A percentile compares a stretch with the other conserved stretches of the same genome.
Conservation (phyloP, 53 echinoderm and acorn worm genomes). For the Apostichopus leukothele region DNA sequence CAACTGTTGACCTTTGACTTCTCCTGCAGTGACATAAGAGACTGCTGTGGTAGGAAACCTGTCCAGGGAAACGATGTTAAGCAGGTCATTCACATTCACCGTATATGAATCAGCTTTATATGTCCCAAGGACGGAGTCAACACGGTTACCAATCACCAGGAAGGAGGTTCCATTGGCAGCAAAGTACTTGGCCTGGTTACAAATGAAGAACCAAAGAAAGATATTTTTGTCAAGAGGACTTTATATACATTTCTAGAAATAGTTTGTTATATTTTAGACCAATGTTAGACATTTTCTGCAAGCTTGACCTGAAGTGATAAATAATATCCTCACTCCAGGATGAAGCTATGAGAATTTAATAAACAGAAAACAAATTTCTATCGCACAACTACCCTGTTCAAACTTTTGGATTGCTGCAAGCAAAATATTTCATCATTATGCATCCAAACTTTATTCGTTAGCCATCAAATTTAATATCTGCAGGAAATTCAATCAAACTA, state of each 20-base stretch:
- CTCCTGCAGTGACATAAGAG: constrained; percentile 52
- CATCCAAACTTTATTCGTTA: too few species aligned
- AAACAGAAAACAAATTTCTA: neutral
- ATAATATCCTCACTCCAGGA: neutral
- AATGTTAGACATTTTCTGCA: too few species aligned
- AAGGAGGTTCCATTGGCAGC: constrained; percentile 62
- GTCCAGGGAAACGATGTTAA: constrained; percentile 3
- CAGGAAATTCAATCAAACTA: too few species aligned
- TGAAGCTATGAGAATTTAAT: neutral
- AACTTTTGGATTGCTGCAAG: too few species aligned
- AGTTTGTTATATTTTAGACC: too few species aligned
- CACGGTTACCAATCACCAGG: constrained; percentile 70
- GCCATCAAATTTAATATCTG: too few species aligned
- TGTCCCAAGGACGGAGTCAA: constrained; percentile 51
- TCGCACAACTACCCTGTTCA: neutral
- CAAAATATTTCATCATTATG: too few species aligned
- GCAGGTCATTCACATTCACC: neutral
- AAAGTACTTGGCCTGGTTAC: constrained; percentile 64
- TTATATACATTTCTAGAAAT: too few species aligned
- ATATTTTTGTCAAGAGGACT: too few species aligned
- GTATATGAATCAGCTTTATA: constrained; percentile 39
- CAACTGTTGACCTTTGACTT: constrained; percentile 52
- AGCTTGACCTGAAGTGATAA: too few species aligned
- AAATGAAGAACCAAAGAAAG: neutral
- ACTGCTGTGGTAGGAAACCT: constrained; percentile 56